Conservation (phyloP, 2,888 invertebrate genomes). For the Hypomecis atomaria region DNA sequence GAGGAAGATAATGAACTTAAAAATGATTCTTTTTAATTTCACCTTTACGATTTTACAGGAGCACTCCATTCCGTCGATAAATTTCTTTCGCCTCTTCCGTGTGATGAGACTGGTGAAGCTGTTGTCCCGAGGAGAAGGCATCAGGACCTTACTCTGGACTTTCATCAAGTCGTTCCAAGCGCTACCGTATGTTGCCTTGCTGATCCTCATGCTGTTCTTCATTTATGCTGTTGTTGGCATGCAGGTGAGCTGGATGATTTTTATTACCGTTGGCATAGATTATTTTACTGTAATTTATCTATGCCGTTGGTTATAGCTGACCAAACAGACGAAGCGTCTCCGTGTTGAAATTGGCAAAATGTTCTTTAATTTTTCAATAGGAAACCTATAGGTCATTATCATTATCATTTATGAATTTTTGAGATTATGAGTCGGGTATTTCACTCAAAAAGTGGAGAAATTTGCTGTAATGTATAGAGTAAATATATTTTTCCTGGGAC, state of each 20-base stretch:
- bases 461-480: too few relatives aligned
- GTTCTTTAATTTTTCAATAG: too few relatives aligned
- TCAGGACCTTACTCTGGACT: slow-evolving; percentile 98
- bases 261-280: too few relatives aligned
- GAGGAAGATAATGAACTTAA: background rate
- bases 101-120: slow-evolving; percentile 99
- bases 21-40: background rate
- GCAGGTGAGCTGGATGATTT: slow-evolving; percentile 91
- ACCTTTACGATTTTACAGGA: slow-evolving; percentile 79
- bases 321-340: too few relatives aligned
- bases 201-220: slow-evolving; percentile 99
- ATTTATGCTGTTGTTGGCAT: slow-evolving; percentile 99
- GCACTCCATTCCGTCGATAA: slow-evolving; percentile 95
- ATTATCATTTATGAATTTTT: too few relatives aligned
- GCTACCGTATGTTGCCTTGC: slow-evolving; percentile 98
- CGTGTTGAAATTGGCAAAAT: too few relatives aligned
- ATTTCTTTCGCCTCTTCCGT: slow-evolving; percentile 99
- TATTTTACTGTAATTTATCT: too few relatives aligned
- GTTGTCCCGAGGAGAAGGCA: slow-evolving; percentile 98
- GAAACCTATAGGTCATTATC: too few relatives aligned
- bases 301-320: too few relatives aligned
- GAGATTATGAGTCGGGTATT: too few relatives aligned
- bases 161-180: slow-evolving; percentile 99
- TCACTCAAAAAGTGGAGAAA: too few relatives aligned
- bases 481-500: too few relatives aligned